Conservation (phyloP, 2,888 invertebrate genomes). For the Schrankia costaestrigalis region DNA sequence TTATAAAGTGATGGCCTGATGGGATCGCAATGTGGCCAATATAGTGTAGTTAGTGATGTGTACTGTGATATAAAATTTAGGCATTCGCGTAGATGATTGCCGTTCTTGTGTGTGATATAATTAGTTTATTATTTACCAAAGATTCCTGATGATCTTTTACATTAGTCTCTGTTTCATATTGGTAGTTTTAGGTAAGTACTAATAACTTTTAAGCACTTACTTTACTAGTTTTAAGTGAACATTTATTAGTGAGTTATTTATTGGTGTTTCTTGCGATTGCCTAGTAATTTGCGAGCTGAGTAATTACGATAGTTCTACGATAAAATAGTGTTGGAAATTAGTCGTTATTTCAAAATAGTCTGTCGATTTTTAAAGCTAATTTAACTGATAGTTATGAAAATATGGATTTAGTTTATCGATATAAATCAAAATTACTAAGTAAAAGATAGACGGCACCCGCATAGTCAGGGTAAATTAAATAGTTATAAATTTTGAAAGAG, state of each 20-base stretch:
- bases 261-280: no score
- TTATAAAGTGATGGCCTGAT: conserved; percentile 75
- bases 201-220: conserved; percentile 27
- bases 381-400: no score
- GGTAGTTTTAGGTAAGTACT: conserved; percentile 78
- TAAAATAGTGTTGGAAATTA: conserved; percentile 14
- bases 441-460: conserved; percentile 27
- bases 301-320: conserved; percentile 44
- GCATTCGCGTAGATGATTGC: conserved; percentile 77
- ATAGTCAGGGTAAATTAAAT: conserved; percentile 40
- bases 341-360: background rate
- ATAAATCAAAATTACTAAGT: background rate
- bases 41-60: conserved; percentile 77
- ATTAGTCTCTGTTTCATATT: conserved; percentile 80
- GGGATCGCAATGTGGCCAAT: conserved; percentile 75
- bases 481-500: conserved; percentile 34
- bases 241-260: conserved; percentile 52
- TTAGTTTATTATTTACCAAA: conserved; percentile 80
- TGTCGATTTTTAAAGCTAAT: no score
- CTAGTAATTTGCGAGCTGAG: conserved; percentile 45
- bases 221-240: conserved; percentile 44
- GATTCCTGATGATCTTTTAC: conserved; percentile 81
- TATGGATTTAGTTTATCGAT: no score
- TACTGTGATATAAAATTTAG: conserved; percentile 76
- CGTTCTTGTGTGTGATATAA: conserved; percentile 71